Base-by-base conservation (phyloP, 2,888 invertebrate genomes). In the Orthosia incerta region DNA sequence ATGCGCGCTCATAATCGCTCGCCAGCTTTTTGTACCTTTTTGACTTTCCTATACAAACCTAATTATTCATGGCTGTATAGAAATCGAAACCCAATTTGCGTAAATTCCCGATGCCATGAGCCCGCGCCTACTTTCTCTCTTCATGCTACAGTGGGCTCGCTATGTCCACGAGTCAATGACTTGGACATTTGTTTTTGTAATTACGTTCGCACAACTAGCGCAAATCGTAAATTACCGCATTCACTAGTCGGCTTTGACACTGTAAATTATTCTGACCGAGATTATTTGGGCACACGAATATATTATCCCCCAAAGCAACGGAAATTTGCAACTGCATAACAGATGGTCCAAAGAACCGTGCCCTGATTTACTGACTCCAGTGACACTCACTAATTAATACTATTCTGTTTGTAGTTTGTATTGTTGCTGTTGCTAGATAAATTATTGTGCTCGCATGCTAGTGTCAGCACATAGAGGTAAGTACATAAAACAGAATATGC, bases 31-130 rank as follows among this genome's bases (percentile, higher is more conserved):
- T 80, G 80, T 81, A 83, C 80, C 76, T 76, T 85, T 87, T 83
- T 79, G 79, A 80, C 82, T 79, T 85, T 84, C 79, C 83, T 85
- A 87, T 74, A 77, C 71, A 78, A 82, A 73, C 66, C 77, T 74
- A 66, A 80, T 88, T 87, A 87, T 86, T 86, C 88, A 89, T 87
- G 86, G 87, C 88, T 88, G 85, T 85, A 89, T 91, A 90, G 94
- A 94, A 94, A 94, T 89, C 86, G 93, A 93, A 93, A 93, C 88
- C 89, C 87, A 87, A 91, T 93, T 91, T 89, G 88, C 90, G 88
- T 91, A 89, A 89, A 90, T 91, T 90, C 90, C 90, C 87, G 87
- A 89, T 89, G 86, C 82, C 84, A 88, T 88, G 87, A 79, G 85
- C 80, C 79, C 84, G 81, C 80, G 84, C 73, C 76, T 86, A 94